Evolutionary conservation across 2,113 vertebrate species (phyloP).

Genomic region (Prionailurus viverrinus): DNA sequence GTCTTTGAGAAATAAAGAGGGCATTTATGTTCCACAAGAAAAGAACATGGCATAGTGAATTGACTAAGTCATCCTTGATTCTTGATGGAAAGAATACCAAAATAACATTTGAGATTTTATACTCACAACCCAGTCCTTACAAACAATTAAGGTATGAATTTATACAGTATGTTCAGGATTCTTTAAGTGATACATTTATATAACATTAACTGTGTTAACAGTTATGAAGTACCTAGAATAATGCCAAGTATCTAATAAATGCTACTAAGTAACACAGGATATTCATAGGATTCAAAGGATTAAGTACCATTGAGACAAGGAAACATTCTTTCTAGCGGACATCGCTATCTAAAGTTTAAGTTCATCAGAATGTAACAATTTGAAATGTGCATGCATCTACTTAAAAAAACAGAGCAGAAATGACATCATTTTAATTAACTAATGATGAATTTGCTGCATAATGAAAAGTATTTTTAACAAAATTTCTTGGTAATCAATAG

Average conservation of each 20-base stretch:
- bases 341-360: not conserved
- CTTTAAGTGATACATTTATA: not conserved
- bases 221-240: not conserved
- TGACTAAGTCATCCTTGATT: not conserved
- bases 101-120: not conserved
- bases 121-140: not conserved
- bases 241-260: not conserved
- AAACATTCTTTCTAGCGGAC: not conserved
- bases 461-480: not conserved
- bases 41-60: not conserved
- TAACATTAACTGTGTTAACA: not conserved
- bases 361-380: not conserved
- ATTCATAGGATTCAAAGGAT: not conserved
- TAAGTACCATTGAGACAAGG: not conserved
- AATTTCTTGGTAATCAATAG: not conserved
- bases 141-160: not conserved
- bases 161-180: not conserved
- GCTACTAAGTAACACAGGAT: not conserved
- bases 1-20: not conserved
- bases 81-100: not conserved
- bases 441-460: not conserved
- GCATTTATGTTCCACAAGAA: not conserved
- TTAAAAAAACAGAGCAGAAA: not conserved
- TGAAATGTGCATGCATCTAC: not conserved
- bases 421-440: not conserved